A percentile compares a stretch with the other conserved stretches of the same genome.
These are phyloP conservation scores for Aproaerema taeniolella DNA, from an alignment of 2,888 invertebrate species.

Conservation along the genomic window DNA sequence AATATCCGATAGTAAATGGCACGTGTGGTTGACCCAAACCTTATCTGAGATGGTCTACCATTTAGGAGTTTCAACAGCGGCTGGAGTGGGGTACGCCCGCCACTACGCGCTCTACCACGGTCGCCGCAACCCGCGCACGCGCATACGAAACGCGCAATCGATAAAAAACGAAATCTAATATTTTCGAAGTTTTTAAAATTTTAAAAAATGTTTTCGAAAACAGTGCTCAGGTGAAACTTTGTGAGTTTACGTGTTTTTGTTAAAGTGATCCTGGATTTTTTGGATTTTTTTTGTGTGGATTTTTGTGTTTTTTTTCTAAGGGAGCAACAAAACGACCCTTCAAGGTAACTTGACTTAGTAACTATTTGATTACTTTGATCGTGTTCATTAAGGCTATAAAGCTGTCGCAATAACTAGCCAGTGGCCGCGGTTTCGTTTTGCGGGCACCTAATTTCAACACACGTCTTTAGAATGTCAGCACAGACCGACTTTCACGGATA, in stretches of 20 bases:
- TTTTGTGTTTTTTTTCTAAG: constrained; percentile 43
- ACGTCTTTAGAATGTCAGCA: constrained; percentile 40
- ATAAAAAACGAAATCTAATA: constrained; percentile 25
- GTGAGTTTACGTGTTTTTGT: constrained; percentile 31
- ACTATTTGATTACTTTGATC: constrained; percentile 28
- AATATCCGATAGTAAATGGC: no score
- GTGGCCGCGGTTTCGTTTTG: constrained; percentile 48
- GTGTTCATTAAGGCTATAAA: constrained; percentile 22
- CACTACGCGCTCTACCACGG: constrained; percentile 55
- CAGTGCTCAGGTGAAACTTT: constrained; percentile 60
- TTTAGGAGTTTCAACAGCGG: constrained; percentile 44
- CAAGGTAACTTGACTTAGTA: constrained; percentile 56
- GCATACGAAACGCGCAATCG: constrained; percentile 34
- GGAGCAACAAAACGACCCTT: constrained; percentile 31
- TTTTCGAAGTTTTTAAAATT: constrained; percentile 38
- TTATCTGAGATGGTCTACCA: constrained; percentile 17
- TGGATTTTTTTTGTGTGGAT: constrained; percentile 33
- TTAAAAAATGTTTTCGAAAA: constrained; percentile 60
- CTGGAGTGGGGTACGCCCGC: constrained; percentile 49
- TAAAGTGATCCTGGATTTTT: constrained; percentile 25
- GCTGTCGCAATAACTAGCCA: constrained; percentile 38
- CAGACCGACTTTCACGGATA: constrained; percentile 46
- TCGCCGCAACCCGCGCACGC: constrained; percentile 51
- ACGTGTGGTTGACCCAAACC: constrained; percentile 3
- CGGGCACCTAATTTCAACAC: constrained; percentile 61